Evolutionary conservation across 2,797 vertebrate species (phyloP).

Genomic region (Pempheris klunzingeri): DNA sequence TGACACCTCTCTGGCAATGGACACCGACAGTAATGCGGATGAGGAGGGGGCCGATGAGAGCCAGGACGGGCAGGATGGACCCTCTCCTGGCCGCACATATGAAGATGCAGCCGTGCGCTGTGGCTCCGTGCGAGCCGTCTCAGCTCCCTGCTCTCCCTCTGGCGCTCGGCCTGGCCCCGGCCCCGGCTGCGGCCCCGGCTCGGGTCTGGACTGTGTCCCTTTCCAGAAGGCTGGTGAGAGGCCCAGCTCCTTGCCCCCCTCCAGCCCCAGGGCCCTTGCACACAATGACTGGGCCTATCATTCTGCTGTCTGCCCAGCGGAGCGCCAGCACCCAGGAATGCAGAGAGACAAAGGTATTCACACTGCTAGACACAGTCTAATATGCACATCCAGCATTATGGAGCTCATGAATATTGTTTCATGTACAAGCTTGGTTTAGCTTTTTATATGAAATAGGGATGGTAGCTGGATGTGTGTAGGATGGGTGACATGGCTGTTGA

Average conservation of each 20-base stretch:
- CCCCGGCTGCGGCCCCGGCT: conserved; percentile 62
- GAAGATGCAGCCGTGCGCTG: conserved; percentile 58
- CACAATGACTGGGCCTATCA: conserved; percentile 83
- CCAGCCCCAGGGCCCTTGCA: conserved; percentile 80
- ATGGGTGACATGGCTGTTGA: conserved; percentile 27
- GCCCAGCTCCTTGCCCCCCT: conserved; percentile 84
- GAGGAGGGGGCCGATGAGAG: conserved; percentile 84
- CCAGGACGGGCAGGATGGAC: conserved; percentile 75
- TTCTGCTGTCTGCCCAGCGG: conserved; percentile 73
- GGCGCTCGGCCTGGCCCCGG: conserved; percentile 70
- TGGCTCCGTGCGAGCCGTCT: conserved; percentile 62
- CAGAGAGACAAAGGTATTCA: conserved; percentile 83
- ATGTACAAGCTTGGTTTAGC: conserved; percentile 29
- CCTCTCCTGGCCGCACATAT: conserved; percentile 56
- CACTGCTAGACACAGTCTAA: conserved; percentile 49
- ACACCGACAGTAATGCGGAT: conserved; percentile 86
- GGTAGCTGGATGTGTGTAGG: conserved; percentile 25
- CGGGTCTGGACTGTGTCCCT: conserved; percentile 67
- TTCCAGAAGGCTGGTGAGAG: conserved; percentile 77
- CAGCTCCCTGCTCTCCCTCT: conserved; percentile 82
- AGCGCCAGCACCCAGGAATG: conserved; percentile 80
- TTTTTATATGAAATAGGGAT: conserved; percentile 17
- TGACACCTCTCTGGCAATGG: conserved; percentile 82
- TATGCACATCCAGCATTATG: conserved; percentile 25
- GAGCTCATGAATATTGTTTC: conserved; percentile 52